Conservation (phyloP, 2,888 invertebrate species). For the Polydesmus complanatus region DNA sequence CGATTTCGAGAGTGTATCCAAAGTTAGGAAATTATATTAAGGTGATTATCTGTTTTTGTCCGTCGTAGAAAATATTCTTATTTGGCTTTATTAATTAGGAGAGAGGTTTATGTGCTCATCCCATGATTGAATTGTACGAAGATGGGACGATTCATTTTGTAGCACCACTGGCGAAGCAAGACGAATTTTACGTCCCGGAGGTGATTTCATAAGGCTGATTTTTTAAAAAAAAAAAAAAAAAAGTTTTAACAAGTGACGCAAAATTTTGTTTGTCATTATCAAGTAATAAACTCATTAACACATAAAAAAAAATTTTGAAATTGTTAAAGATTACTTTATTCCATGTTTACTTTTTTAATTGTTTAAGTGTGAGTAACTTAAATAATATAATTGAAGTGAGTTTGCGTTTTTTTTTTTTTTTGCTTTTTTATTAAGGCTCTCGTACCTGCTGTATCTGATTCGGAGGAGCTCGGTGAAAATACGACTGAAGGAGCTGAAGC, state of each 20-base stretch:
- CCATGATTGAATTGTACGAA: conserved; percentile 35
- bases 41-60: conserved; percentile 23
- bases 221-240: neutral
- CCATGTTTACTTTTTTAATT: no score
- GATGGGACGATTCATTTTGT: conserved; percentile 32
- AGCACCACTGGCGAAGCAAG: conserved; percentile 35
- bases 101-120: conserved; percentile 34
- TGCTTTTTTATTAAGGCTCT: neutral
- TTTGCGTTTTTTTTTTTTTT: no score
- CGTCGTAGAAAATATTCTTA: neutral
- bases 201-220: conserved; percentile 16
- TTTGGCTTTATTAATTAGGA: conserved; percentile 19
- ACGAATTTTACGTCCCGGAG: conserved; percentile 36
- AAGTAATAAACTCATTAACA: neutral
- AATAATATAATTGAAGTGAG: no score
- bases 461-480: neutral
- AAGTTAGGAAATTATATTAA: conserved; percentile 31
- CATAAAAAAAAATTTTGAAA: neutral
- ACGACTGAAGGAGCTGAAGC: conserved; percentile 14
- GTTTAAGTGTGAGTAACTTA: no score
- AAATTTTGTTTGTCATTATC: neutral
- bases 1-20: conserved; percentile 34
- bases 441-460: no score
- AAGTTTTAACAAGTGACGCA: neutral
- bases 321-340: neutral